Evolutionary conservation across 2,113 vertebrate genomes (phyloP), one percentile per base, ranked within the genome.

Genomic region (Stomatorhinus ivindoensis): DNA sequence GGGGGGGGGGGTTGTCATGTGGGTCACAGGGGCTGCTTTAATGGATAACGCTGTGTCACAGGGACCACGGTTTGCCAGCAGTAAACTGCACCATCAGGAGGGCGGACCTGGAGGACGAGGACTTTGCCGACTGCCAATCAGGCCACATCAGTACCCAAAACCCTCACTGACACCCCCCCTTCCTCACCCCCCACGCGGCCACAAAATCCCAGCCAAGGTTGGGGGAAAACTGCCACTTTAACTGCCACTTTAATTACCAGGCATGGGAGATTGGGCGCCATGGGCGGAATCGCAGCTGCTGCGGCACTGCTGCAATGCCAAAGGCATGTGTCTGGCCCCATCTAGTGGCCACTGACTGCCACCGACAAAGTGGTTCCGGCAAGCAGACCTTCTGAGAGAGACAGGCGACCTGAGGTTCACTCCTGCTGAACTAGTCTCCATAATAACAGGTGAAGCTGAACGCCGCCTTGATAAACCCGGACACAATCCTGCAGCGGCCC

Each of bases 271-370:
- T 17, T 15, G 31, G 73, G 73, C 73, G 19, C 73, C 73, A 80
- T 19, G 73, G 73, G 73, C 35, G 17, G 73, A 82, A 89, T 42
- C 42, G 65, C 53, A 86, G 83, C 82, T 13, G 44, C 89, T 86
- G 89, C 83, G 1, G 88, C 80, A 61, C 39, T 27, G 21, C 53
- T 3, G 11, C 69, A 53, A 58, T 85, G 13, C 69, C 53, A 35
- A 19, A 39, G 42, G 1, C 19, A 21, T 2, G 27, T 3, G 73
- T 31, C 80, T 94, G 92, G 84, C 90, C 91, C 92, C 94, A 92
- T 93, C 95, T 93, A 86, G 92, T 94, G 95, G 86, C 61, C 15
- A 24, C 50, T 0, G 35, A 69, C n/a, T 39, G 31, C 73, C 73
- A 80, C 15, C 73, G 8, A 73, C 13, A 39, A 42, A 39, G 35